Evolutionary conservation across 2,113 vertebrate genomes (phyloP), one percentile per base, ranked within the genome.

Genomic region (Xyliphius kryptos): DNA sequence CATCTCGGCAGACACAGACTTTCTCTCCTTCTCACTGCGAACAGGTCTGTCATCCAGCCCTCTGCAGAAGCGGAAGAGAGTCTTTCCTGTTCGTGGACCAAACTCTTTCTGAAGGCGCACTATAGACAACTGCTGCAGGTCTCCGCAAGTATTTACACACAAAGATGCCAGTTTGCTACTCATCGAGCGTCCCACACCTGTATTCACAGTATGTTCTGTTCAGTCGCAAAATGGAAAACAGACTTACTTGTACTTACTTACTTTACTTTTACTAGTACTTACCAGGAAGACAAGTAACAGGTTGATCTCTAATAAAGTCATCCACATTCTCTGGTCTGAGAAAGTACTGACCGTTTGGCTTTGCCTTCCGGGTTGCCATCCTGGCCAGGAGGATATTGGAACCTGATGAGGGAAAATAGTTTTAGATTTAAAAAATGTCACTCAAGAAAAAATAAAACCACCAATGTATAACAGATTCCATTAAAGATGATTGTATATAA

Each of bases 321-420:
- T 98, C 95, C 10, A 97, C 94, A 61, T 95, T 90, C 74, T 97
- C 94, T 41, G 91, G 83, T 75, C 89, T 92, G 66, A 99, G 82
- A 73, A 94, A 89, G 83, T 94, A 89, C 10, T 95, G 94, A 9
- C 94, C 94, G 20, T 99, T 87, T 48, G 96, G 96, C 69, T 99
- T 99, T 75, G 96, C 95, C 80, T 87, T 91, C 32, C 92, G 89
- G 26, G 94, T 99, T 44, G 94, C 93, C 86, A 99, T 89, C 79
- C 92, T 91, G 77, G 96, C 95, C 83, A 99, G 78, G 63, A 99
- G 91, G 83, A 99, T 98, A 85, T 99, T 99, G 68, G 95, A 95
- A 77, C 91, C 96, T 99, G 76, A 75, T 73, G 44, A 54, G 26
- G 68, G 12, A 6, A n/a, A n/a, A n/a, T n/a, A n/a, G n/a, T n/a